Evolutionary conservation across 30 jellyfish, hydroid and myxozoan genomes (phyloP).

Genomic region (Turritopsis rubra): DNA sequence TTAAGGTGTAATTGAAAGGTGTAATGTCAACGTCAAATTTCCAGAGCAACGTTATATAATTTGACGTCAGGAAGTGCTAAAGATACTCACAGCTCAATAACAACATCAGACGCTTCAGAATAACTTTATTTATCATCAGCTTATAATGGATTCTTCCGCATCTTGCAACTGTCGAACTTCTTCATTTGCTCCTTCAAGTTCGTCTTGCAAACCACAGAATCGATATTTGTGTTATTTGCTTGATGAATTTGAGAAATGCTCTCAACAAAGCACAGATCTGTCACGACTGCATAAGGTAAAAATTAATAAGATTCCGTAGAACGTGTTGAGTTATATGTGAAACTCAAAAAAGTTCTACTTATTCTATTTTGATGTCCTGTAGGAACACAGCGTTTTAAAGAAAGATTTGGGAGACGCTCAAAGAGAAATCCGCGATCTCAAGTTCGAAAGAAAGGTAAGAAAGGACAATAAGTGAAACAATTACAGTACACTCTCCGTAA

Average conservation of each 20-base stretch:
- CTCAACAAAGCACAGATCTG: slow-evolving; percentile 51
- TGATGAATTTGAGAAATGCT: slow-evolving; percentile 64
- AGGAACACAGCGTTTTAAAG: slow-evolving; percentile 46
- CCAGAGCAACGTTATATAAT: neutral
- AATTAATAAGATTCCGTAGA: neutral
- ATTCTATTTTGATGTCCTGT: neutral
- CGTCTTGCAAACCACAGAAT: slow-evolving; percentile 37
- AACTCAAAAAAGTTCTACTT: neutral
- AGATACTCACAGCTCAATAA: neutral
- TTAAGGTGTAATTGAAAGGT: too few relatives aligned
- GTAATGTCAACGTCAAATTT: too few relatives aligned
- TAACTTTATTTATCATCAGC: neutral
- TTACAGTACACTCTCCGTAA: too few relatives aligned
- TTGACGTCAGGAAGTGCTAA: neutral
- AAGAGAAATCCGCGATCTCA: slow-evolving; percentile 45
- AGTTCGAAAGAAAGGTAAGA: slow-evolving; percentile 56
- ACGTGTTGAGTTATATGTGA: neutral
- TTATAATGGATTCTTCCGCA: neutral
- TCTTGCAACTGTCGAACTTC: neutral
- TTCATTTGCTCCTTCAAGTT: neutral
- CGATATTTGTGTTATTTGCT: slow-evolving; percentile 43
- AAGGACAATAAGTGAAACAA: too few relatives aligned
- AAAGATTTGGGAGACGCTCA: slow-evolving; percentile 50
- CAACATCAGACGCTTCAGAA: neutral
- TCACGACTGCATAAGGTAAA: slow-evolving; percentile 36